Conservation (phyloP, 2,113 vertebrate genomes). For the Microcebus lehilahytsara region DNA sequence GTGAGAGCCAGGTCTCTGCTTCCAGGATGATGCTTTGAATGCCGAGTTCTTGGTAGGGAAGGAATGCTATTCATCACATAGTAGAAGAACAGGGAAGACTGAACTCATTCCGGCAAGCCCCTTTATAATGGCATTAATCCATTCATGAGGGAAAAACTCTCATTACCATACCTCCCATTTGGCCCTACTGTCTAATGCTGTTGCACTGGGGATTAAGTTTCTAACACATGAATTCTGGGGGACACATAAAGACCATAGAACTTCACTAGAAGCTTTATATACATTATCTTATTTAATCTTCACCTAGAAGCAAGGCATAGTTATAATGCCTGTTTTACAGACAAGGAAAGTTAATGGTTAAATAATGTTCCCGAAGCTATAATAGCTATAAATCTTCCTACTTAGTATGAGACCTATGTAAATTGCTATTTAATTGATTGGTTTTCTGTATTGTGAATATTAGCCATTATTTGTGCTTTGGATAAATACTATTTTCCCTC, state of each 20-base stretch:
- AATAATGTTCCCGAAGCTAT: not conserved
- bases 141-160: not conserved
- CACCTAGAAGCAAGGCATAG: not conserved
- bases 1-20: not conserved
- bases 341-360: not conserved
- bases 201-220: not conserved
- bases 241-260: not conserved
- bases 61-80: not conserved
- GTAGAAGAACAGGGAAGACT: not conserved
- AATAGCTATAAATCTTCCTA: not conserved
- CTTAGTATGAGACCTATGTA: not conserved
- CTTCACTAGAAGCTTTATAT: not conserved
- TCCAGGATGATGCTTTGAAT: not conserved
- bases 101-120: not conserved
- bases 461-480: not conserved
- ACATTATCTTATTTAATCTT: conserved; percentile 6
- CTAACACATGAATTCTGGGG: not conserved
- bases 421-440: conserved; percentile 25
- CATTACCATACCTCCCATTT: not conserved
- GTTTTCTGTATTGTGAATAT: not conserved
- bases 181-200: not conserved
- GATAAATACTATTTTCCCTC: not conserved
- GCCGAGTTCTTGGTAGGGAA: not conserved
- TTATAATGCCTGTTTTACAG: conserved; percentile 13
- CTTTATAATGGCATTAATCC: not conserved